Evolutionary conservation across 2,888 invertebrate genomes (phyloP), one percentile per base, ranked within the genome.

Genomic region (Phania funesta): DNA sequence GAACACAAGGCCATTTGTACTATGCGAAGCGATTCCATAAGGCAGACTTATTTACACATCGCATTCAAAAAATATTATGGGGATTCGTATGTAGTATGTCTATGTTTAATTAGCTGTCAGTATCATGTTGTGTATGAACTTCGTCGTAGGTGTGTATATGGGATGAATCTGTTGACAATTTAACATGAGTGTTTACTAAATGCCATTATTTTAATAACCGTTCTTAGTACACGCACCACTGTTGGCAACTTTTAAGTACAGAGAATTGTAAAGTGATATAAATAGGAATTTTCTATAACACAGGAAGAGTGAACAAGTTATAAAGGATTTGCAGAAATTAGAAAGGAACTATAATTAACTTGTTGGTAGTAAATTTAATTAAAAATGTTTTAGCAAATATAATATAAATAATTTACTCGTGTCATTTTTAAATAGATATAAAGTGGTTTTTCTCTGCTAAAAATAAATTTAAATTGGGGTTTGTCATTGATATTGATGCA

Each of bases 101-200:
- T 24, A 8, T 65, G 20, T 29, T 35, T 77, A 62, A 70, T 70
- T 68, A 70, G 16, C 26, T 54, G 70, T 77, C 62, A 48, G 54
- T 70, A 44, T 41, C 50, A 60, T 3, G 60, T 38, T 44, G 52
- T 56, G 20, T 24, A 26, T n/a, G 26, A 46, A n/a, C n/a, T n/a
- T n/a, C n/a, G n/a, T n/a, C n/a, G n/a, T n/a, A n/a, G n/a, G 11
- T 1, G 3, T 56, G 32, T 32, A 13, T 16, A n/a, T 6, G 22
- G 9, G 0, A 16, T 24, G 4, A 22, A 16, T 20, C 6, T 41
- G 50, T 62, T 32, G 29, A 52, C 22, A 52, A 24, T 62, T 52
- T 52, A 0, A 29, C 16, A 6, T 26, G 38, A n/a, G 50, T 50
- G 11, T 26, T 71, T 48, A 38, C 38, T 35, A 38, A 60, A 48